Base-by-base conservation (phyloP, 2,888 invertebrate genomes). In the Xanthia icteritia region DNA sequence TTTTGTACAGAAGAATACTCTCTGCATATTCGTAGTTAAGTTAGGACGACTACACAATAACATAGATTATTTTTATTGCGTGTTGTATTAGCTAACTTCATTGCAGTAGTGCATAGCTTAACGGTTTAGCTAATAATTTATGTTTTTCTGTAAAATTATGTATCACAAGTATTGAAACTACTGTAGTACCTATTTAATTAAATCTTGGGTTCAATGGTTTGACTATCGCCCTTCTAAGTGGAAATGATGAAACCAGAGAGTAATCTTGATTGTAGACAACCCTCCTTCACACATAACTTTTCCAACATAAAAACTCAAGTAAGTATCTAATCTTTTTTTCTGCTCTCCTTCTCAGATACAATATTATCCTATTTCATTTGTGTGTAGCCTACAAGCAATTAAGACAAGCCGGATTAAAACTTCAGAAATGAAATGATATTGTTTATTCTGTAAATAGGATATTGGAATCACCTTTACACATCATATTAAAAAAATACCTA, bases 31-130 rank as follows among this genome's bases (percentile, higher is more conserved):
- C 9, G 48, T 48, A 20, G 42, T 45, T 27, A 42, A 45, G 36
- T 27, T 42, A 70, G 5, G 36, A 8, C 63, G 36, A 20, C 20
- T 9, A 9, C 23, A 51, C 20, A 51, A 23, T 13, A 27, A n/a
- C 60, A 36, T 17, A 13, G 13, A 54, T 2, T 66, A 31, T 36
- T 54, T 60, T 70, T 45, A 61, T 71, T 70, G 63, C 45, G 27
- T 42, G n/a, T 58, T 73, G 65, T 54, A 69, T 69, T 60, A 80
- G 31, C 39, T 61, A 69, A 80, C 31, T 68, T 60, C 36, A 65
- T 58, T 73, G 64, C 39, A 45, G 42, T 45, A 68, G 36, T 36
- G 20, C 51, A 31, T 58, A 58, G 27, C 4, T 20, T 8, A 51
- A 51, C 51, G 20, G 51, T 5, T 51, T 51, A 51, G 51, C 20